phyloP scores from a whole-genome alignment of 1,140 invertebrate species.

The Meloidogyne hapla region DNA sequence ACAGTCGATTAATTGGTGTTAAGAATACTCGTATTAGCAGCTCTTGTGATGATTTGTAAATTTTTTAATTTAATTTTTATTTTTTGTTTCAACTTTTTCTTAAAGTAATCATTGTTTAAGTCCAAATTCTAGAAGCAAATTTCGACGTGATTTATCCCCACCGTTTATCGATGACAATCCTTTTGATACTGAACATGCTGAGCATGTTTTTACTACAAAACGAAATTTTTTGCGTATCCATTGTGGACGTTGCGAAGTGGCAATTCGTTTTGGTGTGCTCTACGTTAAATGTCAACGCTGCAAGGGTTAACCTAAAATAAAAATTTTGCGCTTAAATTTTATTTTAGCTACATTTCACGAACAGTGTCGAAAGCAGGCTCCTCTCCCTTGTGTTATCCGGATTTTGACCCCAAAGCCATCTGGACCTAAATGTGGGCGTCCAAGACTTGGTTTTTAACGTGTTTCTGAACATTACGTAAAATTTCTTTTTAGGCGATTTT shows the following conservation, averaged over 20 bases:
- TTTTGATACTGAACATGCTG: constrained; percentile 3
- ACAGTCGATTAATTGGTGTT: not conserved
- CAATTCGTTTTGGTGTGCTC: constrained; percentile 27
- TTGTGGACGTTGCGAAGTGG: constrained; percentile 21
- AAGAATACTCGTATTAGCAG: constrained; percentile 21
- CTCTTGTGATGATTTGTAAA: constrained; percentile 19
- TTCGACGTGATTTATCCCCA: constrained; percentile 7
- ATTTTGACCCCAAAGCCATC: constrained; percentile 18
- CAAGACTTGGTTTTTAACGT: constrained; percentile 12
- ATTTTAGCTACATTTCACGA: constrained; percentile 29
- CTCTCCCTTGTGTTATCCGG: constrained; percentile 24
- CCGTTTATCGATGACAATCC: not conserved
- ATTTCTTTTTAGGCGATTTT: constrained; percentile 24
- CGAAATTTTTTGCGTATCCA: constrained; percentile 18
- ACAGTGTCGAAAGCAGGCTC: constrained; percentile 23
- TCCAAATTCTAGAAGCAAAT: not conserved
- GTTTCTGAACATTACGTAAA: no score
- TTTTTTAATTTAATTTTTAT: not conserved
- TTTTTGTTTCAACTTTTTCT: not conserved
- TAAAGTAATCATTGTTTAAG: constrained; percentile 3
- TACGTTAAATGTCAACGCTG: constrained; percentile 26
- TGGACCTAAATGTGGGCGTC: constrained; percentile 12
- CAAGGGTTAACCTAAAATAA: not conserved
- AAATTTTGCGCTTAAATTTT: not conserved
- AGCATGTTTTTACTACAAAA: constrained; percentile 17